These are phyloP conservation scores for Bugula neritina DNA, from an alignment of 2,888 invertebrate genomes.

Conservation along the genomic window DNA sequence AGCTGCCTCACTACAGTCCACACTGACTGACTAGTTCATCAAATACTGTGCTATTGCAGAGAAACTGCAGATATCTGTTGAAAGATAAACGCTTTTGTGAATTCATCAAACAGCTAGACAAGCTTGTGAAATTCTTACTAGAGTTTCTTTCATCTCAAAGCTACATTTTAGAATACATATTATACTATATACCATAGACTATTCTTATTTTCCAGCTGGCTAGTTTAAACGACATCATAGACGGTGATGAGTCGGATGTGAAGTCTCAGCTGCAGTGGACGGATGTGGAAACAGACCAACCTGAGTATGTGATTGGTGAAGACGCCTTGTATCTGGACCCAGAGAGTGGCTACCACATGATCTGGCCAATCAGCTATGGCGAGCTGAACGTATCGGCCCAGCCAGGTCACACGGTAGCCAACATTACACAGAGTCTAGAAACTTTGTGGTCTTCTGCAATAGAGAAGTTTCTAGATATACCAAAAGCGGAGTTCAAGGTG, in stretches of 20 bases:
- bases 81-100: too few species aligned
- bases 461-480: constrained; percentile 70
- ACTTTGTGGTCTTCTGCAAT: constrained; percentile 81
- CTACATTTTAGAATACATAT: too few species aligned
- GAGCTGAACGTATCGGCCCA: constrained; percentile 78
- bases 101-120: too few species aligned
- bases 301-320: constrained; percentile 66
- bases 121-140: too few species aligned
- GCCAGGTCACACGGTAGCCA: constrained; percentile 77
- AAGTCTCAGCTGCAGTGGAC: constrained; percentile 47
- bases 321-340: constrained; percentile 60
- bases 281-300: constrained; percentile 34
- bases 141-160: too few species aligned
- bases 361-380: constrained; percentile 82
- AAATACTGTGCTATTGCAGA: too few species aligned
- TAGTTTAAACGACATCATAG: constrained; percentile 74
- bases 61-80: too few species aligned
- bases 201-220: too few species aligned
- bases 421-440: constrained; percentile 77
- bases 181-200: too few species aligned
- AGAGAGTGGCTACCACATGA: constrained; percentile 69
- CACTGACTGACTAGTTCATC: too few species aligned
- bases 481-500: constrained; percentile 37
- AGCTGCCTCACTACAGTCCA: too few species aligned
- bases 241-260: constrained; percentile 62